A percentile compares a stretch with the other conserved stretches of the same genome.
Evolutionary conservation across 2,797 vertebrate genomes (phyloP).

Genomic region (Cryptoblepharus egeriae): DNA sequence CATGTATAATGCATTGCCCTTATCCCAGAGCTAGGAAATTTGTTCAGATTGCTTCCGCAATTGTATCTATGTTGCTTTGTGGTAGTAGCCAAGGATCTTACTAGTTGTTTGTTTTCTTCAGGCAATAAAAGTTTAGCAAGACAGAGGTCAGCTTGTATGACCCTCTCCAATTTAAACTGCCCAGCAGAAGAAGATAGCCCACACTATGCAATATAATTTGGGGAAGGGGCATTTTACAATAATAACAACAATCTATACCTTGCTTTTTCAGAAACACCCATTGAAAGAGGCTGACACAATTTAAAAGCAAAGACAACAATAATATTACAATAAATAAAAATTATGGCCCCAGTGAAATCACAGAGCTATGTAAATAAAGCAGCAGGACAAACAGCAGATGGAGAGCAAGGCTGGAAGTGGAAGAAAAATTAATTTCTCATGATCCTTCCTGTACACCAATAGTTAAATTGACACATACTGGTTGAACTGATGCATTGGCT

Average conservation of each 20-base stretch:
- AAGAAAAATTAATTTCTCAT: background rate
- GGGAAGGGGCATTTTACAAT: too few species aligned
- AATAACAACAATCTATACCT: too few species aligned
- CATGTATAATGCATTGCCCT: too few species aligned
- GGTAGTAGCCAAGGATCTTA: background rate
- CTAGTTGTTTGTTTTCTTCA: background rate
- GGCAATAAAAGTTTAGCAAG: background rate
- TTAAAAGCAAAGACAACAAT: too few species aligned
- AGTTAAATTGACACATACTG: background rate
- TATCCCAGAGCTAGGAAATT: too few species aligned
- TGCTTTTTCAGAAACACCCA: too few species aligned
- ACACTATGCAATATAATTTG: background rate
- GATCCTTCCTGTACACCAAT: background rate
- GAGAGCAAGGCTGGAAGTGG: background rate
- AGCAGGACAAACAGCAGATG: background rate
- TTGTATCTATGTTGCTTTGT: background rate
- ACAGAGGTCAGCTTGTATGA: background rate
- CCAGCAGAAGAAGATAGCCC: background rate
- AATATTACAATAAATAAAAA: too few species aligned
- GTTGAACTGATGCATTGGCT: background rate
- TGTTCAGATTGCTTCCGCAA: too few species aligned
- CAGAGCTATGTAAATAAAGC: too few species aligned
- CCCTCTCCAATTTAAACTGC: background rate
- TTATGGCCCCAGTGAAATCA: too few species aligned
- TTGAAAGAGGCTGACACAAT: too few species aligned